Evolutionary conservation across 2,888 invertebrate species (phyloP), one percentile per base, ranked within the genome.

Genomic region (Eupithecia subfuscata): DNA sequence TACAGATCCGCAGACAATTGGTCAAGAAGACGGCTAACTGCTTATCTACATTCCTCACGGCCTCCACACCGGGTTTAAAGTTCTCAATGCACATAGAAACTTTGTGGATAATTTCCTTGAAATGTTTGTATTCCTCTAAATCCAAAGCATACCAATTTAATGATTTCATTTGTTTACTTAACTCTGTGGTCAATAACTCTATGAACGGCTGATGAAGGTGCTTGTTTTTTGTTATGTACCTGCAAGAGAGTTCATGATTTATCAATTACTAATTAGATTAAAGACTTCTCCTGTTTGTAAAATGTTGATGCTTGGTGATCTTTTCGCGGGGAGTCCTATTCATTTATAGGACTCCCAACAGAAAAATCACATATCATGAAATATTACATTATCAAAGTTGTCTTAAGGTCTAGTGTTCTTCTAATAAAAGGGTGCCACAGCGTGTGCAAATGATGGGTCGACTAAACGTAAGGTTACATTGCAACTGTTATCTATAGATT

Each of bases 61-160:
- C 91, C 0, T 74, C 73, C 1, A 84, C 82, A 0, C 94, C 93
- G 0, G 90, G 79, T 0, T 88, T 87, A 48, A 94, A 92, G 81
- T 93, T 94, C 69, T 93, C 94, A 34, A 90, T 87, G 74, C 92
- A 91, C 0, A 83, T 82, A 0, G 85, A 84, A 6, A 93, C 69
- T 79, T 88, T 91, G 2, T 85, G 81, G 2, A 92, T 85, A 2
- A 85, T 80, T 2, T 82, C 78, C 6, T 87, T 91, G 6, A 7
- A 43, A 40, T 25, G 5, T n/a, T 37, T 37, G 34, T 64, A 63
- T 48, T 18, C 18, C n/a, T 48, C 8, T 2, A 48, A 52, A n/a
- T 52, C 1, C n/a, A n/a, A 2, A 52, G 9, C 2, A 9, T 6
- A n/a, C n/a, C 52, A n/a, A 11, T 56, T 12, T 22, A 22, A 22